phyloP scores from a whole-genome alignment of 2,113 vertebrate species.

The Alligator mississippiensis region DNA sequence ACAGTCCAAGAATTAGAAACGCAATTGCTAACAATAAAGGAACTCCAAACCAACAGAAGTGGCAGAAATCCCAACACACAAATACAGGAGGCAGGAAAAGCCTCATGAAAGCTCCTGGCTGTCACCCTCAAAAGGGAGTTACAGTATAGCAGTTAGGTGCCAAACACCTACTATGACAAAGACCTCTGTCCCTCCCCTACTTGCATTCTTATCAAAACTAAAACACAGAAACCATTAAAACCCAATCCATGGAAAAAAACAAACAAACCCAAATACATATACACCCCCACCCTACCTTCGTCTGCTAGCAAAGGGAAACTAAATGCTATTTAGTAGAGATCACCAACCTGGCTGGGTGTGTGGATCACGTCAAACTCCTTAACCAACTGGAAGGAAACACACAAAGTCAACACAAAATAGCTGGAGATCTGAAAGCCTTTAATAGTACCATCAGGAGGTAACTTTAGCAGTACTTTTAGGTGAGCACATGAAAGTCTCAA shows the following conservation, averaged over 20 bases:
- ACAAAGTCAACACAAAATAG: conserved; percentile 21
- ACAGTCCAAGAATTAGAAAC: not conserved
- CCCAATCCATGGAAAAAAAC: not conserved
- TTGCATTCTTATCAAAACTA: rapidly evolving
- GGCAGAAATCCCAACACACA: not conserved
- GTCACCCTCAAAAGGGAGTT: not conserved
- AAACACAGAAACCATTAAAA: not conserved
- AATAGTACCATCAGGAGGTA: not conserved
- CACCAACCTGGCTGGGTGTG: conserved; percentile 75
- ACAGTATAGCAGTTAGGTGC: rapidly evolving
- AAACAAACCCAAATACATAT: not conserved
- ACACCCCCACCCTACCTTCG: too few relatives aligned
- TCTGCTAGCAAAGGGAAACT: too few relatives aligned
- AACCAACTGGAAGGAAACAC: conserved; percentile 68
- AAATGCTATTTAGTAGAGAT: not conserved
- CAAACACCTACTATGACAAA: not conserved
- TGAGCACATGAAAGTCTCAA: not conserved
- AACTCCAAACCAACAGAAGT: not conserved
- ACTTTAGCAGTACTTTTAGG: not conserved
- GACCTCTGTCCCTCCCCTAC: not conserved
- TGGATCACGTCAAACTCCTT: conserved; percentile 79
- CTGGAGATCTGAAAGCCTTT: not conserved
- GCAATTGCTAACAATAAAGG: not conserved
- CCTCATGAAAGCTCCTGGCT: too few relatives aligned
- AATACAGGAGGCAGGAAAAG: not conserved